A percentile compares a stretch with the other conserved stretches of the same genome.
Evolutionary conservation across 2,888 invertebrate genomes (phyloP).

Genomic region (Chelonus formosanus): DNA sequence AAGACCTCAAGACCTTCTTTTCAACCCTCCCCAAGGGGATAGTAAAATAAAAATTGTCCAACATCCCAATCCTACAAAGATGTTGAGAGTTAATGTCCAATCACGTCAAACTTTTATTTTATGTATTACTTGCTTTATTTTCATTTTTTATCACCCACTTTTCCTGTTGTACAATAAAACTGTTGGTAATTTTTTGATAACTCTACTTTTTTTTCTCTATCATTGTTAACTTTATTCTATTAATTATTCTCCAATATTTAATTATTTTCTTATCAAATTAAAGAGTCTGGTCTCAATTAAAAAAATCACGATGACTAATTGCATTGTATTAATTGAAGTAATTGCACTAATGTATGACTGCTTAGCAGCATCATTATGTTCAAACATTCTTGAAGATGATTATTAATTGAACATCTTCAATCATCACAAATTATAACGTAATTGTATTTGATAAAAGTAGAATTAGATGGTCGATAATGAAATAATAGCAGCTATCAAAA

Average conservation of each 20-base stretch:
- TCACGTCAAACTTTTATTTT: slow-evolving; percentile 9
- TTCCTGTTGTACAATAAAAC: neutral
- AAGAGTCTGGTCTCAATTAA: too few species aligned
- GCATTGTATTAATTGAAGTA: too few species aligned
- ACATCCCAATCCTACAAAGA: slow-evolving; percentile 11
- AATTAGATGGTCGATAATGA: slow-evolving; percentile 44
- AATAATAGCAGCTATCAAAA: slow-evolving; percentile 31
- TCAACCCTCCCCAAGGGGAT: neutral
- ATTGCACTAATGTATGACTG: too few species aligned
- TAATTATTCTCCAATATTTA: too few species aligned
- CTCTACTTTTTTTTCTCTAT: neutral
- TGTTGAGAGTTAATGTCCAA: slow-evolving; percentile 16
- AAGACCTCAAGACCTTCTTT: slow-evolving; percentile 10
- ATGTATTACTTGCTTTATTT: slow-evolving; percentile 1
- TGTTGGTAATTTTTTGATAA: neutral
- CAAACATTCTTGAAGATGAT: too few species aligned
- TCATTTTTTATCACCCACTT: slow-evolving; percentile 1
- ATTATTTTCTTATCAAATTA: too few species aligned
- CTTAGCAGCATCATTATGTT: too few species aligned
- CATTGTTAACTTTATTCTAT: slow-evolving; percentile 2
- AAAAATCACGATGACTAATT: too few species aligned
- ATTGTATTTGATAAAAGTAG: too few species aligned
- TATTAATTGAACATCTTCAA: too few species aligned
- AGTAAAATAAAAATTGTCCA: slow-evolving; percentile 24
- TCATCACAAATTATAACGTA: too few species aligned